These are phyloP conservation scores for Tenthredo scrophulariae DNA, from an alignment of 2,888 invertebrate species.

Conservation along the genomic window DNA sequence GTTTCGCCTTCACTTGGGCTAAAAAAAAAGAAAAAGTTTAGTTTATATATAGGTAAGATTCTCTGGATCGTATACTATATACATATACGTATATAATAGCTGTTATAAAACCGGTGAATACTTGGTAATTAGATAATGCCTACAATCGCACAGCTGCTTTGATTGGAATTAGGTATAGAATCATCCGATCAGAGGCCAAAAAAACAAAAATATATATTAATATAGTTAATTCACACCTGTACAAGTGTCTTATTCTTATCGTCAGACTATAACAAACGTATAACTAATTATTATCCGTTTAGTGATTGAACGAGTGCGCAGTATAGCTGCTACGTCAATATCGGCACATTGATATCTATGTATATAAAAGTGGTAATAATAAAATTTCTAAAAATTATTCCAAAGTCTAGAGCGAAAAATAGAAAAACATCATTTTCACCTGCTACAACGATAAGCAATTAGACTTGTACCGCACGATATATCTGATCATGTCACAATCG, in stretches of 20 bases:
- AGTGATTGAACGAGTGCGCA: neutral
- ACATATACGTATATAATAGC: too few species aligned
- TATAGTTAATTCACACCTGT: conserved; percentile 11
- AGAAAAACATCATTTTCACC: neutral
- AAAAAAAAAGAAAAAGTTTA: too few species aligned
- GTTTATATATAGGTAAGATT: too few species aligned
- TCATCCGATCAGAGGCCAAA: neutral
- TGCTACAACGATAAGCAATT: neutral
- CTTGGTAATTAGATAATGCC: too few species aligned
- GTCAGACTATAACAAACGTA: neutral
- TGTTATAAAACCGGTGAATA: too few species aligned
- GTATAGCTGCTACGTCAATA: neutral
- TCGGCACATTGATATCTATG: neutral
- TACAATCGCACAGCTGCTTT: neutral
- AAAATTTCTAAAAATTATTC: neutral
- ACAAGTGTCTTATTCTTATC: neutral
- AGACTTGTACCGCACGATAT: neutral
- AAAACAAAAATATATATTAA: neutral
- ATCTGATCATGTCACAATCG: neutral
- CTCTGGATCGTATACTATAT: too few species aligned
- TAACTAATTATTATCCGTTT: neutral
- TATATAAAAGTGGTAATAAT: neutral
- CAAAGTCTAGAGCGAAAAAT: neutral
- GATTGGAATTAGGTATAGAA: neutral
- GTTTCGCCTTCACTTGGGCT: too few species aligned